Percentiles rank a stretch among this genome's conserved stretches.
Evolutionary conservation across 1,140 invertebrate genomes (phyloP).

Genomic region (Macrobrachium nipponense): DNA sequence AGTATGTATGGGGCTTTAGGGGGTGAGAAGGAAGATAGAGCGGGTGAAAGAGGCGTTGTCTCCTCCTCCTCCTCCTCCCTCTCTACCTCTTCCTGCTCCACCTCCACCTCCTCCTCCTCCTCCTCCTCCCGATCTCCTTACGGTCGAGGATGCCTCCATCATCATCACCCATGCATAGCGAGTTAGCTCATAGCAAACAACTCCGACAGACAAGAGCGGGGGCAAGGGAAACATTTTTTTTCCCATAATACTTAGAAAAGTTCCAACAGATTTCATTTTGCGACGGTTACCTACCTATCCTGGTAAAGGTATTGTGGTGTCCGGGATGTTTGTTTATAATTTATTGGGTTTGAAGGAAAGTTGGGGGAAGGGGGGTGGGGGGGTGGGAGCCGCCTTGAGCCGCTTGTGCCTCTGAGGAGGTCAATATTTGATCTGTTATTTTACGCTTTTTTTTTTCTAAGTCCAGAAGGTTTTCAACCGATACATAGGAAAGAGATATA

Average conservation of each 20-base stretch:
- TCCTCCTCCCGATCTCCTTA: no score
- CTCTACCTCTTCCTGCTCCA: not conserved
- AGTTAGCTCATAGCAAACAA: slow-evolving; percentile 34
- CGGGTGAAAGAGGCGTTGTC: no score
- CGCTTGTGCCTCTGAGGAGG: no score
- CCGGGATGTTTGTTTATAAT: not conserved
- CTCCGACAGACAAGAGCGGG: not conserved
- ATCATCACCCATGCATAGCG: slow-evolving; percentile 41
- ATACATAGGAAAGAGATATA: not conserved
- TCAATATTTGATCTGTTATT: no score
- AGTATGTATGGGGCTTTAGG: no score
- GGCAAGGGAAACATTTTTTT: not conserved
- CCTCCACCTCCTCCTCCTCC: not conserved
- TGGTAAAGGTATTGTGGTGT: not conserved
- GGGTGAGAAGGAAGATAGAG: no score
- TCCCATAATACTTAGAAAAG: slow-evolving; percentile 26
- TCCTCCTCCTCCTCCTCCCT: no score
- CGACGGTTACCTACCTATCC: no score
- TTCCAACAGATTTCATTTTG: not conserved
- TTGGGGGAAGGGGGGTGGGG: no score
- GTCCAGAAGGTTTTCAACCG: not conserved
- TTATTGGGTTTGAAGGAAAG: no score
- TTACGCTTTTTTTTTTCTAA: not conserved
- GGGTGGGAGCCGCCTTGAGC: no score
- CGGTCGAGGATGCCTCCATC: slow-evolving; percentile 2